phyloP scores from a whole-genome alignment of 2,113 vertebrate genomes.

The Glareola pratincola region DNA sequence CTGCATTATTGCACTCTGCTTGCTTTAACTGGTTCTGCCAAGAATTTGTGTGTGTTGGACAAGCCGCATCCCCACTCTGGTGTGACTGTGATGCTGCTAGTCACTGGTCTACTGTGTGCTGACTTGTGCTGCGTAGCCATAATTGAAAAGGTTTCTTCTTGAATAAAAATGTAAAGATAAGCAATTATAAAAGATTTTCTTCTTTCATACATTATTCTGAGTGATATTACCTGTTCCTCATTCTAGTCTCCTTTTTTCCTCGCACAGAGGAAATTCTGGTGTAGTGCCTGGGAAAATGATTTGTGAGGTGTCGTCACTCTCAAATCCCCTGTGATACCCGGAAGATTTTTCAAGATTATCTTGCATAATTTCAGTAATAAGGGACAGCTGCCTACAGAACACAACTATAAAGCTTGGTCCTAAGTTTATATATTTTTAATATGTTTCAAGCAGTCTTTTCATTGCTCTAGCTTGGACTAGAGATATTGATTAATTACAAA shows the following conservation, averaged over 20 bases:
- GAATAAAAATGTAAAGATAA: background rate
- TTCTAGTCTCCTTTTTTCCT: background rate
- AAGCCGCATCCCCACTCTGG: background rate
- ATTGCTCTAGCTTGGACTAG: background rate
- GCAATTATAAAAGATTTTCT: background rate
- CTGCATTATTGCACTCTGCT: background rate
- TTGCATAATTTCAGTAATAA: background rate
- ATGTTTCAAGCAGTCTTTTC: background rate
- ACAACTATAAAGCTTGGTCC: background rate
- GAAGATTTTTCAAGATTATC: background rate
- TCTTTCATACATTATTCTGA: background rate
- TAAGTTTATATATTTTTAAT: background rate
- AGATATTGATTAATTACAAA: background rate
- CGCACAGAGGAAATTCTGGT: background rate
- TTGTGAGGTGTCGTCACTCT: background rate
- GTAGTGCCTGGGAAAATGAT: background rate
- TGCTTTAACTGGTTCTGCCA: background rate
- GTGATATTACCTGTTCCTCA: background rate
- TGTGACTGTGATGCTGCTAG: background rate
- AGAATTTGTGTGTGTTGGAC: background rate
- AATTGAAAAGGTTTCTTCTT: background rate
- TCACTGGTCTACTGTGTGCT: background rate
- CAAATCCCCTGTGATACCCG: background rate
- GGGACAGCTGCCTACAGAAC: background rate
- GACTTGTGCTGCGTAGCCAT: background rate